A percentile compares a stretch with the other conserved stretches of the same genome.
Conservation (phyloP, 2,888 invertebrate genomes). For the Eristalis intricaria region DNA sequence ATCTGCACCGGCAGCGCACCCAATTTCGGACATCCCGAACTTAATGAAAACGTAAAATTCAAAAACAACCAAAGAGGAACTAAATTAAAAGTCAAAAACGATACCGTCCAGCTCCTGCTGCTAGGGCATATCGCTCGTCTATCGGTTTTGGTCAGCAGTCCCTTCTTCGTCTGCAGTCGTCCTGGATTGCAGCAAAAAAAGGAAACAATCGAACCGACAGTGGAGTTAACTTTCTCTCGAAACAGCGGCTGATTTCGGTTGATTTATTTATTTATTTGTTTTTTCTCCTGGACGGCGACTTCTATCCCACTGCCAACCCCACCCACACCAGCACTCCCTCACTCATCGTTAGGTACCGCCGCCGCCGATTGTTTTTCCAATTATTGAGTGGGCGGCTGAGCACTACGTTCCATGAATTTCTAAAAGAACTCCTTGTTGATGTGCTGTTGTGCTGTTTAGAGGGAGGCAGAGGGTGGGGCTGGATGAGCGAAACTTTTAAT, state of each 20-base stretch:
- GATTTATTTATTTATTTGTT: constrained; percentile 65
- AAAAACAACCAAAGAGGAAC: constrained; percentile 29
- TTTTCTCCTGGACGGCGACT: neutral
- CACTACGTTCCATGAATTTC: constrained; percentile 66
- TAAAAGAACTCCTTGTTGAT: constrained; percentile 39
- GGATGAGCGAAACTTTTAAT: constrained; percentile 69
- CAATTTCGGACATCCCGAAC: neutral
- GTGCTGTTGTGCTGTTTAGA: constrained; percentile 14
- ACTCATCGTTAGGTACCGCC: neutral
- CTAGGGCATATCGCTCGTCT: constrained; percentile 13
- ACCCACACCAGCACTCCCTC: neutral
- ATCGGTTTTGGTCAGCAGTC: constrained; percentile 3
- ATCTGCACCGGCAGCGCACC: neutral
- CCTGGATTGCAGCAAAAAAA: constrained; percentile 22
- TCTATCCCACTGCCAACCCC: no score
- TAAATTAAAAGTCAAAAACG: constrained; percentile 64
- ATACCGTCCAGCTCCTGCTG: constrained; percentile 36
- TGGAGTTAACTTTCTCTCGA: constrained; percentile 58
- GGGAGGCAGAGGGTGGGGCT: neutral
- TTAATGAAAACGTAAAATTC: neutral
- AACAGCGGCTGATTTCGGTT: constrained; percentile 66
- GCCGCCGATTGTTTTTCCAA: constrained; percentile 66
- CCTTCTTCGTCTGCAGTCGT: neutral
- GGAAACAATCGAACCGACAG: constrained; percentile 28
- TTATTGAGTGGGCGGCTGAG: constrained; percentile 66